A percentile compares a stretch with the other conserved stretches of the same genome.
Evolutionary conservation across 2,113 vertebrate genomes (phyloP).

Genomic region (Phainopepla nitens): DNA sequence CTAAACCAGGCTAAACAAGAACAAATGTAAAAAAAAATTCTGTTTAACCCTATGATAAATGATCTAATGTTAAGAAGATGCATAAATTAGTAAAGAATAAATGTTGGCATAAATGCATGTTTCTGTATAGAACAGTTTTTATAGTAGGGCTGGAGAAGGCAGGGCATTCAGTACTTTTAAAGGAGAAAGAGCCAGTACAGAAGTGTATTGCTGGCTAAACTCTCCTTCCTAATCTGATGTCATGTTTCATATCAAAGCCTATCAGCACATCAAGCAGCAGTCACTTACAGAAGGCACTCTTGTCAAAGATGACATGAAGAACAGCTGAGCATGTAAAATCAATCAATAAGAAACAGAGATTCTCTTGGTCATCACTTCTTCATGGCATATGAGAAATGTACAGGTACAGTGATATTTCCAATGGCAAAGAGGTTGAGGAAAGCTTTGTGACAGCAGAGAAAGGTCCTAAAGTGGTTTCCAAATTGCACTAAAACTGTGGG

Average conservation of each 20-base stretch:
- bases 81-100: neutral
- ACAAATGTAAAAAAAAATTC: neutral
- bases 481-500: conserved; percentile 37
- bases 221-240: neutral
- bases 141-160: neutral
- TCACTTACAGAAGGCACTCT: neutral
- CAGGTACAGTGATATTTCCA: conserved; percentile 5
- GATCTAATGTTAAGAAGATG: neutral
- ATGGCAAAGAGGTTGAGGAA: conserved; percentile 15
- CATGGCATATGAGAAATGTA: neutral
- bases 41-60: neutral
- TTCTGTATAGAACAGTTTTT: neutral
- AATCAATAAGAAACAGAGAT: neutral
- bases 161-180: neutral
- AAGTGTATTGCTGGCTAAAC: neutral
- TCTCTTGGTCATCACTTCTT: conserved; percentile 24
- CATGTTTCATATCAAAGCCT: neutral
- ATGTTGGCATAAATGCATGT: neutral
- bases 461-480: conserved; percentile 44
- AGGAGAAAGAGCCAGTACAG: neutral
- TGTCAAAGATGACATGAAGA: neutral
- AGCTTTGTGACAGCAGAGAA: conserved; percentile 26
- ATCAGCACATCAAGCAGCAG: neutral
- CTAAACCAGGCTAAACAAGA: neutral
- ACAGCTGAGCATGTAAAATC: neutral